These are phyloP conservation scores for Chelonus formosanus DNA, from an alignment of 2,888 invertebrate genomes.

Conservation along the genomic window DNA sequence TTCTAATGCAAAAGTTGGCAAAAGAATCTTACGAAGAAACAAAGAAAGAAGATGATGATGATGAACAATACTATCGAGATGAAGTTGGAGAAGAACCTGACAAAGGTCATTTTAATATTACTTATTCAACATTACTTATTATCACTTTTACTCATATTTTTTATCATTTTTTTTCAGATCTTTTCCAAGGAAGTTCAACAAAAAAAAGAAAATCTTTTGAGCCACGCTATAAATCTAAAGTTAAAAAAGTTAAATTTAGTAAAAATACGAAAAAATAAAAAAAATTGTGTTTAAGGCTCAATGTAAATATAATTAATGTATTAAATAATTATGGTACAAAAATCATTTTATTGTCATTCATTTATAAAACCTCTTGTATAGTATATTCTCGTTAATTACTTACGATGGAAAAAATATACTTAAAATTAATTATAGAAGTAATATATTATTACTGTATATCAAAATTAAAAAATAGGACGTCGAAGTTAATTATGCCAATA, in stretches of 20 bases:
- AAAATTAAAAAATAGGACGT: neutral
- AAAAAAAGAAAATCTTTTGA: slow-evolving; percentile 44
- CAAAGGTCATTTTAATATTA: slow-evolving; percentile 68
- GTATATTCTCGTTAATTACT: too few species aligned
- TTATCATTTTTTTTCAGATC: slow-evolving; percentile 40
- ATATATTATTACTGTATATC: neutral
- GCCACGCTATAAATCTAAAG: slow-evolving; percentile 45
- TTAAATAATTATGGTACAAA: too few species aligned
- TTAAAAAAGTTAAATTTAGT: slow-evolving; percentile 47
- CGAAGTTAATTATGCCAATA: slow-evolving; percentile 34
- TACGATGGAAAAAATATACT: too few species aligned
- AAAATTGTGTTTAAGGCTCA: neutral
- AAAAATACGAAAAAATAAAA: slow-evolving; percentile 19
- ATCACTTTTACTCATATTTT: neutral
- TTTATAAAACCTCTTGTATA: too few species aligned
- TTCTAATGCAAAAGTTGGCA: slow-evolving; percentile 65
- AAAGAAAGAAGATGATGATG: slow-evolving; percentile 71
- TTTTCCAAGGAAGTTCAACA: slow-evolving; percentile 44
- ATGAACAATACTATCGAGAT: slow-evolving; percentile 82
- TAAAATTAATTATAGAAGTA: too few species aligned
- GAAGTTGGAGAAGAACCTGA: slow-evolving; percentile 92
- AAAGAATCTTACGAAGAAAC: slow-evolving; percentile 67
- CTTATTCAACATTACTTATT: neutral
- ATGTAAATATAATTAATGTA: too few species aligned
- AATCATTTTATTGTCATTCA: too few species aligned